Conservation (phyloP, 2,113 vertebrate species). For the Poeciliopsis prolifica region DNA sequence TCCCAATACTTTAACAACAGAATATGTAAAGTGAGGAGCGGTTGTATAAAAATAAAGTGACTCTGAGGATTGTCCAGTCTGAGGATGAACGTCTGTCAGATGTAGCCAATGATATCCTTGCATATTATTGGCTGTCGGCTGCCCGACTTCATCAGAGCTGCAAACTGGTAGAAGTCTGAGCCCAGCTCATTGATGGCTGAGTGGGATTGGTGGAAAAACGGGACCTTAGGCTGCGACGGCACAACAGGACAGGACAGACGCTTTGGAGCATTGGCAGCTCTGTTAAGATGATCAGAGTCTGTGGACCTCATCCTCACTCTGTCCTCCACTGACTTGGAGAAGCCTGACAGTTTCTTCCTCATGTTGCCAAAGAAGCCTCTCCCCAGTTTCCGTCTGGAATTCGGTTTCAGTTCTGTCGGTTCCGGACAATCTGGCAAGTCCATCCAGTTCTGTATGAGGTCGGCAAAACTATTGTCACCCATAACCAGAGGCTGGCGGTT, state of each 20-base stretch:
- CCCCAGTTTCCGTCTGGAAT: slow-evolving; percentile 75
- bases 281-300: slow-evolving; percentile 54
- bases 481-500: slow-evolving; percentile 93
- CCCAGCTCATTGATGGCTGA: slow-evolving; percentile 85
- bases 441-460: slow-evolving; percentile 97
- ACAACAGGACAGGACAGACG: slow-evolving; percentile 90
- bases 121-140: slow-evolving; percentile 96
- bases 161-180: slow-evolving; percentile 86
- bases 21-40: slow-evolving; percentile 37
- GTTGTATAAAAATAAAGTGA: slow-evolving; percentile 66
- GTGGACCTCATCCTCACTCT: slow-evolving; percentile 70
- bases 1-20: slow-evolving; percentile 40
- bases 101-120: slow-evolving; percentile 90
- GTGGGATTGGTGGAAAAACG: slow-evolving; percentile 90
- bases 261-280: slow-evolving; percentile 79
- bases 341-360: slow-evolving; percentile 85
- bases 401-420: slow-evolving; percentile 56
- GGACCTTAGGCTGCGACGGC: slow-evolving; percentile 81
- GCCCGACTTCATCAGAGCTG: slow-evolving; percentile 90
- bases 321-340: slow-evolving; percentile 80
- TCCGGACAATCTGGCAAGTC: slow-evolving; percentile 90
- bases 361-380: slow-evolving; percentile 91
- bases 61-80: slow-evolving; percentile 48
- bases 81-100: slow-evolving; percentile 73
- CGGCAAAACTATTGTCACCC: slow-evolving; percentile 95